A percentile compares a stretch with the other conserved stretches of the same genome.
Conservation (phyloP, 2,113 vertebrate genomes). For the Zosterops hypoxanthus region DNA sequence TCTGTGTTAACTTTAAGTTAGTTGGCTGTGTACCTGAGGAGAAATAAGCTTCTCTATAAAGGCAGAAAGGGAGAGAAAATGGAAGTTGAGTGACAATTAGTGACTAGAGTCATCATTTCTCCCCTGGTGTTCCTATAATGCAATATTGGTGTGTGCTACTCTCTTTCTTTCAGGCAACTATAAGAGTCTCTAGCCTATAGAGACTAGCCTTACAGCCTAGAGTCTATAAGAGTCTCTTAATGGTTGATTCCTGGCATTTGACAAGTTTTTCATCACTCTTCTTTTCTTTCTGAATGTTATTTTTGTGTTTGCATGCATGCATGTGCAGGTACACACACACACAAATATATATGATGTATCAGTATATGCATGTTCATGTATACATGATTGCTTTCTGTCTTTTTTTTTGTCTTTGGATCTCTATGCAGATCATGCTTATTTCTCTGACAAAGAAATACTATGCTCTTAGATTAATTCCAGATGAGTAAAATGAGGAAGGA, state of each 20-base stretch:
- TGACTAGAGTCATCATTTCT: not conserved
- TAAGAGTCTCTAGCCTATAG: not conserved
- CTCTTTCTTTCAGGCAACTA: not conserved
- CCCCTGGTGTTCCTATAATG: not conserved
- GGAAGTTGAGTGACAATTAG: not conserved
- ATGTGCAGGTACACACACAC: not conserved
- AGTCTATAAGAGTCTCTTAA: not conserved
- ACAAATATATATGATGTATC: not conserved
- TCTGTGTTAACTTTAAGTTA: not conserved
- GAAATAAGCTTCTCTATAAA: not conserved
- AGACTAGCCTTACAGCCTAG: no score
- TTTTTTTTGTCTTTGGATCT: not conserved
- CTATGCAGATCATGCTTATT: not conserved
- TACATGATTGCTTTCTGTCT: not conserved
- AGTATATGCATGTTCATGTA: not conserved
- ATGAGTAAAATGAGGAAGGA: not conserved
- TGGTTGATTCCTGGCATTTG: not conserved
- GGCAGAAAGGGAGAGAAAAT: not conserved
- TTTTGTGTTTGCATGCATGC: not conserved
- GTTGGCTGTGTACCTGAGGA: not conserved
- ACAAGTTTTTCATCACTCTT: not conserved
- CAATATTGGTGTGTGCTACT: not conserved
- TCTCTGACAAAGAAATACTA: not conserved
- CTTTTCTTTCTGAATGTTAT: not conserved
- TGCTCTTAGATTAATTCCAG: not conserved